Base-by-base conservation (phyloP, 2,888 invertebrate species). In the Leptinotarsa haldemani region DNA sequence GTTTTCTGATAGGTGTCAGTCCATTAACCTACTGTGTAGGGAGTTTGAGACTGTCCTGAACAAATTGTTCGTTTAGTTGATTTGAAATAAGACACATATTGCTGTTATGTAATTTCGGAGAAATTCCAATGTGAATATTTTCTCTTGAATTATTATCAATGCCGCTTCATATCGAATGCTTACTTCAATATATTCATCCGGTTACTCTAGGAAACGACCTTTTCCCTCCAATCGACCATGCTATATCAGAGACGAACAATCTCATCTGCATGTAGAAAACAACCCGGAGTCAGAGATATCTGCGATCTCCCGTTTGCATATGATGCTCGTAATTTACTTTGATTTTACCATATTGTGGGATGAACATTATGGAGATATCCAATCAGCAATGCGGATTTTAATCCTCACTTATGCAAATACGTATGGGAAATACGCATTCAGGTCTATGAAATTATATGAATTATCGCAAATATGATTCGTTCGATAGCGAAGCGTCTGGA, bases 221-320 rank as follows among this genome's bases (percentile, higher is more conserved):
- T 30, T 61, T 9, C 12, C 3, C 30, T 13, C 9, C 9, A 30
- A 40, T 40, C 16, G 12, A 61, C 40, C n/a, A 40, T 40, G 30
- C 61, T 61, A 18, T 30, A 12, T 4, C 61, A 40, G 61, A 61
- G 30, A 7, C 25, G 61, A 61, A 16, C 40, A 61, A 40, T 40
- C 61, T 61, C 40, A 61, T 61, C 40, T 61, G 61, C 30, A 61
- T 61, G 40, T 61, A 61, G 61, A 61, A 61, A 61, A 40, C 61
- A 61, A 61, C n/a, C n/a, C 61, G 40, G n/a, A 68, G 50, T 69
- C 67, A 70, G 25, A n/a, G 66, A 68, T 72, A 74, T 74, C 71
- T 74, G 69, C 71, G 71, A 74, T 74, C 74, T 71, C 66, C 65
- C 65, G 71, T 74, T 74, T 72, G 72, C 74, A 72, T 69, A 74